Percentiles rank a stretch among this genome's conserved stretches.
phyloP scores from a whole-genome alignment of 1,140 invertebrate species.

The Monomorium pharaonis region DNA sequence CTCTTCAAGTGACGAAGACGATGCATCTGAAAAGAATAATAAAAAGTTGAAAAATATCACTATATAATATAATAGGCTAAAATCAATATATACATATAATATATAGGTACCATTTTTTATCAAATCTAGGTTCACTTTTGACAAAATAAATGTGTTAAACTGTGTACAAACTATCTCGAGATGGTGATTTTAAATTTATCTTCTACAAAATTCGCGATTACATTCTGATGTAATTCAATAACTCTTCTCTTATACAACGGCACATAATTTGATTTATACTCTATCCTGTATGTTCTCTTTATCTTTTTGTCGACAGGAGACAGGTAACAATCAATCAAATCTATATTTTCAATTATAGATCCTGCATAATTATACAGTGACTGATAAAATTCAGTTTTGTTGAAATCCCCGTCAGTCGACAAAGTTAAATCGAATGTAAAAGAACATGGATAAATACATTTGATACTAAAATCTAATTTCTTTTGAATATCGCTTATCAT shows the following conservation, averaged over 20 bases:
- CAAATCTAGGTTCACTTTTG: constrained; percentile 28
- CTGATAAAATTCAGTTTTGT: constrained; percentile 73
- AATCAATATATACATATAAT: no score
- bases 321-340: constrained; percentile 76
- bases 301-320: constrained; percentile 72
- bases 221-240: constrained; percentile 81
- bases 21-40: constrained; percentile 74
- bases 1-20: constrained; percentile 61
- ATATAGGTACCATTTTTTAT: constrained; percentile 27
- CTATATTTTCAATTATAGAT: constrained; percentile 78
- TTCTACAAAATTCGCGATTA: constrained; percentile 79
- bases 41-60: no score
- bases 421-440: constrained; percentile 82
- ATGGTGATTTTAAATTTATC: constrained; percentile 76
- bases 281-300: constrained; percentile 81
- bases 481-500: constrained; percentile 2
- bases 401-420: constrained; percentile 67
- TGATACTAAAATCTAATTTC: neutral
- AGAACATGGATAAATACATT: constrained; percentile 68
- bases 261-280: constrained; percentile 79
- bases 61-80: no score
- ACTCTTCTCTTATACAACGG: constrained; percentile 80
- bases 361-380: constrained; percentile 80
- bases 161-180: constrained; percentile 61
- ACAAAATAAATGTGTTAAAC: neutral